These are phyloP conservation scores for Spongilla lacustris DNA, from an alignment of 37 sponge, comb jelly and placozoan species.

Conservation along the genomic window DNA sequence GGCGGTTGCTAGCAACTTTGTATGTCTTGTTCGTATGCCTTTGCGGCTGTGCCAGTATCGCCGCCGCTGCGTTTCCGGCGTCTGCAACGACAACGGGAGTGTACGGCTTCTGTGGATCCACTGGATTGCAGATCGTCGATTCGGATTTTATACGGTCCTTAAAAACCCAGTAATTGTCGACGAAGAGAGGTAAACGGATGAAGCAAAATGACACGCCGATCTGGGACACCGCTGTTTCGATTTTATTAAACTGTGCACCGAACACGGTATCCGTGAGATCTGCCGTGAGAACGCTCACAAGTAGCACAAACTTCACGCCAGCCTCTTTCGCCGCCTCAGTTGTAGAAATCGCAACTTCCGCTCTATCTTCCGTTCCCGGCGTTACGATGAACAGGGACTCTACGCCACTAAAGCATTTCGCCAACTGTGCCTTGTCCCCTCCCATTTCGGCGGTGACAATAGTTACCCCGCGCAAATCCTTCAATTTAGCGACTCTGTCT, in stretches of 20 bases:
- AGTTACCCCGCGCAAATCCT: slow-evolving; percentile 25
- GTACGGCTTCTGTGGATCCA: slow-evolving; percentile 42
- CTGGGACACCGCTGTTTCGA: slow-evolving; percentile 29
- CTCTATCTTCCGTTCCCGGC: slow-evolving; percentile 51
- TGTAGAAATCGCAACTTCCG: slow-evolving; percentile 36
- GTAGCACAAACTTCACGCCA: slow-evolving; percentile 53
- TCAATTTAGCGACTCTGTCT: slow-evolving; percentile 10
- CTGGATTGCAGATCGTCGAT: slow-evolving; percentile 25
- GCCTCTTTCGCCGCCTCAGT: slow-evolving; percentile 62
- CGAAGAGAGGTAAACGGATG: slow-evolving; percentile 66
- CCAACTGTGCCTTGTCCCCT: slow-evolving; percentile 25
- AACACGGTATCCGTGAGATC: slow-evolving; percentile 43
- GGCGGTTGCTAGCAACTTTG: slow-evolving; percentile 51
- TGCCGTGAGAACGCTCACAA: slow-evolving; percentile 36
- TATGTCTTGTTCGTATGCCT: slow-evolving; percentile 49
- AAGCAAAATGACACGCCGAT: slow-evolving; percentile 57
- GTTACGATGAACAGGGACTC: slow-evolving; percentile 66
- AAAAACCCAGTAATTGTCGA: slow-evolving; percentile 36
- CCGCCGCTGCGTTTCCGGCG: slow-evolving; percentile 56
- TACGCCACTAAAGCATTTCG: slow-evolving; percentile 47
- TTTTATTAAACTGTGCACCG: slow-evolving; percentile 31
- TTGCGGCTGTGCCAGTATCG: slow-evolving; percentile 26
- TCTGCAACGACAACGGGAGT: slow-evolving; percentile 31
- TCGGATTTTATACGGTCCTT: slow-evolving; percentile 30
- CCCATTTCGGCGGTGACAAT: slow-evolving; percentile 60